Conservation (phyloP, 1,140 invertebrate genomes). For the Brachionus sp. region DNA sequence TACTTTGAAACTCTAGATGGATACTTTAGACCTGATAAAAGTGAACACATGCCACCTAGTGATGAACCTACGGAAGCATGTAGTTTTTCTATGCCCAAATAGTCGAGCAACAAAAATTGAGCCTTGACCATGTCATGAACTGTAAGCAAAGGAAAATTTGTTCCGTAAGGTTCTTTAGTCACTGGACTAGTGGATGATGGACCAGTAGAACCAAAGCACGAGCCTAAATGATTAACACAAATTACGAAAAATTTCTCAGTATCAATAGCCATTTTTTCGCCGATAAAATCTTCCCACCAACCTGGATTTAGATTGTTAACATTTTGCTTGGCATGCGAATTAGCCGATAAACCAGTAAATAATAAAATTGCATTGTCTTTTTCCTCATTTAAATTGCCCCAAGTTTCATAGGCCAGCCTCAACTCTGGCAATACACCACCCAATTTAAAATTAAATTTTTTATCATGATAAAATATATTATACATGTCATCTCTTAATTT, state of each 20-base stretch:
- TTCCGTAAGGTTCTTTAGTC: slow-evolving; percentile 55
- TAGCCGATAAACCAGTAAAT: slow-evolving; percentile 57
- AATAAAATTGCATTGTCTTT: slow-evolving; percentile 57
- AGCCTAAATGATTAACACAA: slow-evolving; percentile 58
- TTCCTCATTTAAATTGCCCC: slow-evolving; percentile 57
- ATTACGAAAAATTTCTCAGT: slow-evolving; percentile 60
- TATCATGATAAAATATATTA: slow-evolving; percentile 5
- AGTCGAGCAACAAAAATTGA: slow-evolving; percentile 55
- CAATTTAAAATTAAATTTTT: slow-evolving; percentile 25
- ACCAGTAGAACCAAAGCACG: slow-evolving; percentile 59
- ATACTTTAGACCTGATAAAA: slow-evolving; percentile 51
- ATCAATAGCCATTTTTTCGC: slow-evolving; percentile 58
- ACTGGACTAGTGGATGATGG: slow-evolving; percentile 56
- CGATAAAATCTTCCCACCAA: slow-evolving; percentile 61
- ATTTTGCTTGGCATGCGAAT: slow-evolving; percentile 58
- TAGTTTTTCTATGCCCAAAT: slow-evolving; percentile 57
- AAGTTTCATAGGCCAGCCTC: slow-evolving; percentile 59
- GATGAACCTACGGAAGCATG: slow-evolving; percentile 56
- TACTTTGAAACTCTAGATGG: slow-evolving; percentile 57
- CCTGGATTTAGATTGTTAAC: slow-evolving; percentile 54
- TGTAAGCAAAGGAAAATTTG: slow-evolving; percentile 56
- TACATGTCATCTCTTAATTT: slow-evolving; percentile 17
- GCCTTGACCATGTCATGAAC: slow-evolving; percentile 57
- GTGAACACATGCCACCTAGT: slow-evolving; percentile 56
- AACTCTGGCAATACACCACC: slow-evolving; percentile 53